These are phyloP conservation scores for Pipa parva DNA, from an alignment of 2,113 vertebrate species.

Conservation along the genomic window DNA sequence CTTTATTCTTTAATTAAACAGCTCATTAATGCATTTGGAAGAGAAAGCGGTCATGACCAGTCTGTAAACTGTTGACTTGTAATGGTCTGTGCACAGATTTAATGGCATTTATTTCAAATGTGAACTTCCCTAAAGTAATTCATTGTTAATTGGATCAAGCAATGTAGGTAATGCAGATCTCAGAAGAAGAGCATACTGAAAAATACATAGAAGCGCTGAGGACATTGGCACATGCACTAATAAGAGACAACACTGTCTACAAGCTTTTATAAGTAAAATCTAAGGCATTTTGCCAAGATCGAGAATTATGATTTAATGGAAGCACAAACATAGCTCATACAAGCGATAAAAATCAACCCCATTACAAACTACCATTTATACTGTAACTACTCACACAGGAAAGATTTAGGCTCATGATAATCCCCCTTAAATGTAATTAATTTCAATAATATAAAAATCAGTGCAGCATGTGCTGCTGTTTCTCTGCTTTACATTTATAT, in stretches of 20 bases:
- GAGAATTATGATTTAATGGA: background rate
- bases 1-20: slow-evolving; percentile 65
- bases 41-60: slow-evolving; percentile 52
- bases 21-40: slow-evolving; percentile 58
- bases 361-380: background rate
- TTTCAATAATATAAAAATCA: too few species aligned
- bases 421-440: too few species aligned
- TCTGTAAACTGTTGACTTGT: slow-evolving; percentile 59
- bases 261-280: background rate
- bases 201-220: slow-evolving; percentile 5
- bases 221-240: slow-evolving; percentile 15
- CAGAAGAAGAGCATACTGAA: background rate
- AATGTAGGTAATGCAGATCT: slow-evolving; percentile 22
- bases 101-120: slow-evolving; percentile 58
- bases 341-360: background rate
- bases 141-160: slow-evolving; percentile 43
- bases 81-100: slow-evolving; percentile 56
- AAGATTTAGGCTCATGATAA: too few species aligned
- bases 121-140: slow-evolving; percentile 47
- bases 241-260: slow-evolving; percentile 10
- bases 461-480: too few species aligned
- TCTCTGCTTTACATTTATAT: too few species aligned
- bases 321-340: background rate
- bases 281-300: background rate
- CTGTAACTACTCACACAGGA: background rate